These are phyloP conservation scores for Lepisosteus osseus DNA, from an alignment of 2,113 vertebrate species.

Conservation along the genomic window DNA sequence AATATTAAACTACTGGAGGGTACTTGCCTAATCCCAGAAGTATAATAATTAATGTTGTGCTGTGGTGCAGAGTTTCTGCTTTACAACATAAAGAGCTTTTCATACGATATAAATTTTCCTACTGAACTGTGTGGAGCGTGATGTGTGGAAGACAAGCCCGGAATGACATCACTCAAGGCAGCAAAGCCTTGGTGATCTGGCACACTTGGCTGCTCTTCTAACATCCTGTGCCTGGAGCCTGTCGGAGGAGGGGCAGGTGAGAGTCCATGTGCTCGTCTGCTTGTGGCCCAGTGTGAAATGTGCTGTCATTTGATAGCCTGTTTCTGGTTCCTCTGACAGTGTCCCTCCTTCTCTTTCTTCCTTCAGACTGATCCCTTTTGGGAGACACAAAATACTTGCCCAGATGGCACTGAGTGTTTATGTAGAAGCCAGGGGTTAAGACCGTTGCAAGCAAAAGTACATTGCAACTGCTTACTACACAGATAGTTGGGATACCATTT, in stretches of 20 bases:
- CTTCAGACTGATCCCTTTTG: constrained; percentile 44
- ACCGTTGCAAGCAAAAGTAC: constrained; percentile 50
- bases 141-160: no score
- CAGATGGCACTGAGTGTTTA: constrained; percentile 65
- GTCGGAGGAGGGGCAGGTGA: constrained; percentile 61
- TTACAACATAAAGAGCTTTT: no score
- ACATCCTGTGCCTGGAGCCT: constrained; percentile 9
- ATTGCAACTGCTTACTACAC: constrained; percentile 56
- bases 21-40: no score
- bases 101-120: no score
- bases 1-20: no score
- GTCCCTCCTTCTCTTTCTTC: constrained; percentile 35
- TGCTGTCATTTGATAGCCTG: constrained; percentile 42
- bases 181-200: constrained; percentile 21
- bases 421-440: constrained; percentile 59
- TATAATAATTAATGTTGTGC: no score
- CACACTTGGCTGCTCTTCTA: constrained; percentile 36
- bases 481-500: constrained; percentile 61
- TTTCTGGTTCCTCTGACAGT: constrained; percentile 52
- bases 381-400: constrained; percentile 60
- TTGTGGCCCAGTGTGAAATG: constrained; percentile 33
- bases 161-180: no score
- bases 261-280: constrained; percentile 41
- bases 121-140: no score
- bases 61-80: no score